Evolutionary conservation across 2,113 vertebrate species (phyloP).

Genomic region (Colinus virginianus): DNA sequence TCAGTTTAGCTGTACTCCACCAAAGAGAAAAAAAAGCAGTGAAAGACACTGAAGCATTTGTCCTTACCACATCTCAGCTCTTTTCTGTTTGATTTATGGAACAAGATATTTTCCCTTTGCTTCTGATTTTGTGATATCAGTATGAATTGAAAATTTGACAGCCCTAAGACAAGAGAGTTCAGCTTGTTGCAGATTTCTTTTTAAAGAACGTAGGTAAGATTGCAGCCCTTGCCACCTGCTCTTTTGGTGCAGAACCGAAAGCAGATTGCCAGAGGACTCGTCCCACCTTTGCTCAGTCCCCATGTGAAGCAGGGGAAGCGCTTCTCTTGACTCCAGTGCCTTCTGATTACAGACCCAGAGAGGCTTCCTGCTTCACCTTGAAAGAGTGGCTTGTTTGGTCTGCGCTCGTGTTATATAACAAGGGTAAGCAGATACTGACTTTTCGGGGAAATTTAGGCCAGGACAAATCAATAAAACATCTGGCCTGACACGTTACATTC

Average conservation of each 20-base stretch:
- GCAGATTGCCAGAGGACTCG: neutral
- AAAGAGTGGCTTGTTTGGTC: neutral
- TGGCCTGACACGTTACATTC: neutral
- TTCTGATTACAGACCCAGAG: neutral
- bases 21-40: neutral
- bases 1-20: neutral
- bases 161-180: neutral
- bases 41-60: neutral
- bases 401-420: neutral
- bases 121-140: neutral
- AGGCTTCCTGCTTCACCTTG: neutral
- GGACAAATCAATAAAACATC: constrained; percentile 13
- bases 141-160: constrained; percentile 4
- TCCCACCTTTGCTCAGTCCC: neutral
- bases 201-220: neutral
- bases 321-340: neutral
- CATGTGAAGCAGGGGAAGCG: neutral
- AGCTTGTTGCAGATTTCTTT: neutral
- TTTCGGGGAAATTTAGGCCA: constrained; percentile 13
- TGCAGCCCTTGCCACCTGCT: neutral
- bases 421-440: constrained; percentile 12
- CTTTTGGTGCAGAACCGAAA: neutral
- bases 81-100: neutral
- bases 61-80: neutral
- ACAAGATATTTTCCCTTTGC: neutral